Evolutionary conservation across 2,797 vertebrate genomes (phyloP), one percentile per base, ranked within the genome.

Genomic region (Syngnathus acus): DNA sequence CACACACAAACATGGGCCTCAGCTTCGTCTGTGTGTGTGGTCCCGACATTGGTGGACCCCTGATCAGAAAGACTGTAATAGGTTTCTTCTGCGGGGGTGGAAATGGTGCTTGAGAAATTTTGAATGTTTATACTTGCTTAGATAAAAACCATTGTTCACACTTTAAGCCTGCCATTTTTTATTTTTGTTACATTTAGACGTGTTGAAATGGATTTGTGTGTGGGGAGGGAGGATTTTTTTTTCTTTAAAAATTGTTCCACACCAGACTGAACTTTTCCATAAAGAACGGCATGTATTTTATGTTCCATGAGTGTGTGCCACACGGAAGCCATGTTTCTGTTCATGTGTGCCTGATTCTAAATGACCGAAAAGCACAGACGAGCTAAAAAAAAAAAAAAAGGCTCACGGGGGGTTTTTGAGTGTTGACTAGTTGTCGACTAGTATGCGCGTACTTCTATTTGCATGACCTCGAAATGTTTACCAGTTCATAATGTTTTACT

Each of bases 11-110:
- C 50, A 21, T 21, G 19, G n/a, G 50, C 50, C 43, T 39, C 19
- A 73, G 79, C 71, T 81, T 75, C 79, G 86, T 78, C 79, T 79
- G 74, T 65, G 74, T 86, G 85, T 87, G 86, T 87, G 85, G 88
- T 86, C 82, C 77, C 72, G 63, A 50, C 55, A 61, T 43, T 47
- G 47, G 13, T 16, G 63, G 63, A 65, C 37, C 21, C 45, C 62
- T 11, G 38, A 50, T 26, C 32, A 53, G 63, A 65, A 51, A 38
- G 48, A 65, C 47, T 62, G 60, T 62, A 62, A 62, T 45, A 21
- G 9, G 43, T 65, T 65, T 79, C 82, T 85, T 83, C 79, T 51
- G 1, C 26, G 69, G 71, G 60, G 26, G 21, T 62, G 60, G 21
- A 82, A 80, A 79, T 68, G 79, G 72, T 66, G 72, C 75, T 72